Conservation (phyloP, 2,113 vertebrate genomes). For the Erythrolamprus reginae region DNA sequence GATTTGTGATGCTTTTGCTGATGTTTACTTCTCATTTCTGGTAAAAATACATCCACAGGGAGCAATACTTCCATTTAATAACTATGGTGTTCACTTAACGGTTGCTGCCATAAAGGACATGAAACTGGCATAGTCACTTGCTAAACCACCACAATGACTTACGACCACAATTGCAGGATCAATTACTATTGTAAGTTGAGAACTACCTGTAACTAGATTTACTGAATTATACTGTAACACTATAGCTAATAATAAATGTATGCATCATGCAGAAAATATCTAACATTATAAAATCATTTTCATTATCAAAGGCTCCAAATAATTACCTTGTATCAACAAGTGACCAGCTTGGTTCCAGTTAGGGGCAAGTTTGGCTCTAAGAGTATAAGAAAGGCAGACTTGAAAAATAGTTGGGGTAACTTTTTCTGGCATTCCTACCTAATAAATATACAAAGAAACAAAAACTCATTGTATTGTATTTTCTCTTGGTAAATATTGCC, state of each 20-base stretch:
- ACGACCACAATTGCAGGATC: not conserved
- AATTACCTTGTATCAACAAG: constrained; percentile 79
- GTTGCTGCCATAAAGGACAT: too few relatives aligned
- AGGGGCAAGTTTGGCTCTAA: constrained; percentile 76
- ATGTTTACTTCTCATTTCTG: too few relatives aligned
- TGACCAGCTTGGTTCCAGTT: constrained; percentile 85
- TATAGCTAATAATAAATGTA: not conserved
- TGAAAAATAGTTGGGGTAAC: constrained; percentile 77
- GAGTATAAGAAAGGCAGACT: constrained; percentile 79
- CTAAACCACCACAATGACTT: not conserved
- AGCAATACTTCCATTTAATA: too few relatives aligned
- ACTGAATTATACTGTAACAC: not conserved
- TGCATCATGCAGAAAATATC: not conserved
- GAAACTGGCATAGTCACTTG: not conserved
- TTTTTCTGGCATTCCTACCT: constrained; percentile 70
- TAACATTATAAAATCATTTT: not conserved
- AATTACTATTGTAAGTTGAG: not conserved
- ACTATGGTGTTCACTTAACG: too few relatives aligned
- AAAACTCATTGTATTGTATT: not conserved
- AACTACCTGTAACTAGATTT: not conserved
- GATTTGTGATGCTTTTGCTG: too few relatives aligned
- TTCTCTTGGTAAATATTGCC: not conserved
- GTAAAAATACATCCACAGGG: too few relatives aligned
- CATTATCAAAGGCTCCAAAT: not conserved
- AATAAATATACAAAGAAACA: constrained; percentile 28